phyloP scores from a whole-genome alignment of 2,113 vertebrate species.

The Zosterops hypoxanthus region DNA sequence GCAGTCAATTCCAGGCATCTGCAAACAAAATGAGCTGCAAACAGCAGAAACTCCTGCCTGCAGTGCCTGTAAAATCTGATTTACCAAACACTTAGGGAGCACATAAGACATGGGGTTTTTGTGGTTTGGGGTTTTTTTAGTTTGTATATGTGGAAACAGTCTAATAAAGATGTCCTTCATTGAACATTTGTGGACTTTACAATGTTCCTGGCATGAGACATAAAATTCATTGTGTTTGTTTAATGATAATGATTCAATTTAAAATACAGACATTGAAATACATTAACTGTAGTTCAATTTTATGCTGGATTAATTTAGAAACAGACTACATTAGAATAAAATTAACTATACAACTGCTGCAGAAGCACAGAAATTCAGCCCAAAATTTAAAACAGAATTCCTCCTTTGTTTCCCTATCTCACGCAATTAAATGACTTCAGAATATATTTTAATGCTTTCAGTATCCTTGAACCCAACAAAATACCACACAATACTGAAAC shows the following conservation, averaged over 20 bases:
- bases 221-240: not conserved
- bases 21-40: not conserved
- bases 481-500: not conserved
- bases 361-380: not conserved
- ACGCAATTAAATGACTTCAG: not conserved
- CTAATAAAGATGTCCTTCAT: not conserved
- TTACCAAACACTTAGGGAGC: not conserved
- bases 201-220: not conserved
- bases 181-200: not conserved
- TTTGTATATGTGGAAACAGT: not conserved
- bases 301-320: not conserved
- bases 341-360: not conserved
- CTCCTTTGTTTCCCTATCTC: not conserved
- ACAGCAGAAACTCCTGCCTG: not conserved
- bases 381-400: not conserved
- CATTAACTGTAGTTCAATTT: not conserved
- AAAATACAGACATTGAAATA: not conserved
- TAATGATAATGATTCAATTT: not conserved
- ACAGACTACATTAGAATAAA: not conserved
- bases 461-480: not conserved
- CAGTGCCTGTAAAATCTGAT: not conserved
- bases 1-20: not conserved
- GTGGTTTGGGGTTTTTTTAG: not conserved
- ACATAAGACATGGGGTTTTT: fast-evolving
- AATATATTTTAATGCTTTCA: not conserved